Conservation (phyloP, 2,113 vertebrate genomes). For the Sula dactylatra region DNA sequence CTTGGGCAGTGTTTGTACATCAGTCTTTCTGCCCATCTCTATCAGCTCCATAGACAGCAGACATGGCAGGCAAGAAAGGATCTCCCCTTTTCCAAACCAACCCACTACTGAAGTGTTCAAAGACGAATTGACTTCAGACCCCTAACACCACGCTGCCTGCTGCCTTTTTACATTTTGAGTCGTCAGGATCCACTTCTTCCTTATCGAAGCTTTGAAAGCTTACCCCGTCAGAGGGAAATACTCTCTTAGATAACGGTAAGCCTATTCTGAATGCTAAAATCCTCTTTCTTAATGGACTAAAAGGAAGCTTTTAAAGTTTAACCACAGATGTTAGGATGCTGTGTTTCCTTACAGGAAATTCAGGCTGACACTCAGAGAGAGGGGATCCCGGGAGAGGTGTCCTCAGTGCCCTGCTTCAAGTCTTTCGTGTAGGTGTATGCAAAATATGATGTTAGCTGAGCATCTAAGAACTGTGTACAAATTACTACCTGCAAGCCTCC, state of each 20-base stretch:
- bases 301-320: background rate
- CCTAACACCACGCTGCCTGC: background rate
- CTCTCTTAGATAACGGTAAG: background rate
- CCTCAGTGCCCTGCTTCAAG: background rate
- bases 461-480: background rate
- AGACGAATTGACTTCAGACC: background rate
- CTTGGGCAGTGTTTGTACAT: too few relatives aligned
- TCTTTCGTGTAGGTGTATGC: rapidly evolving
- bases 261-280: background rate
- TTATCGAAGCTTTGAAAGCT: background rate
- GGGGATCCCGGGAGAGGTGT: background rate
- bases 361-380: background rate
- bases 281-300: background rate
- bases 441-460: rapidly evolving
- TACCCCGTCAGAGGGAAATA: background rate
- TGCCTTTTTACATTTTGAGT: background rate
- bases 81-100: background rate
- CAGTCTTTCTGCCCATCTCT: background rate
- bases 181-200: background rate
- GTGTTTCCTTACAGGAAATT: background rate
- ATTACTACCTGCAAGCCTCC: background rate
- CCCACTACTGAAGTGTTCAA: background rate
- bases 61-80: background rate
- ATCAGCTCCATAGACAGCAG: rapidly evolving
- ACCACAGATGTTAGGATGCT: background rate